Conservation (phyloP, 2,797 vertebrate species). For the Sphaeramia orbicularis region DNA sequence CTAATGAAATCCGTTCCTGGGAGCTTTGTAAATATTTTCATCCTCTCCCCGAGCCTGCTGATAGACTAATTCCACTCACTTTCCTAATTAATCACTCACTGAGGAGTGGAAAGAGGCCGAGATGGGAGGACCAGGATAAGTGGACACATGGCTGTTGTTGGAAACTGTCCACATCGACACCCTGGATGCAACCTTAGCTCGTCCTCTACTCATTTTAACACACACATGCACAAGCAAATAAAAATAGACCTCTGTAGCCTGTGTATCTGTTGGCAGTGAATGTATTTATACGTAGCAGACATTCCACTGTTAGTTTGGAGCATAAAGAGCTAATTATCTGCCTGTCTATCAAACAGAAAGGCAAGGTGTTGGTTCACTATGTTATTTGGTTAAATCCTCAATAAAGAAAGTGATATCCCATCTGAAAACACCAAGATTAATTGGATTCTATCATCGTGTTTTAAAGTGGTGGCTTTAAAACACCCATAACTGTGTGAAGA, state of each 20-base stretch:
- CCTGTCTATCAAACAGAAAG: neutral
- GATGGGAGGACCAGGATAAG: conserved; percentile 65
- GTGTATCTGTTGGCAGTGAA: neutral
- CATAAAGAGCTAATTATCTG: too few relatives aligned
- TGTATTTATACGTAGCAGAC: too few relatives aligned
- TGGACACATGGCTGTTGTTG: conserved; percentile 67
- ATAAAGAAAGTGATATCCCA: neutral
- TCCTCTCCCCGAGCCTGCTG: conserved; percentile 71
- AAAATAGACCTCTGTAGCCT: conserved; percentile 29
- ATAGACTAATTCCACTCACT: conserved; percentile 70
- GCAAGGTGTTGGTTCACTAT: conserved; percentile 2
- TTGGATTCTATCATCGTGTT: conserved; percentile 1
- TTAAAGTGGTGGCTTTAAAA: neutral
- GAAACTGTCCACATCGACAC: conserved; percentile 69
- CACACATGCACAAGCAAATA: conserved; percentile 16
- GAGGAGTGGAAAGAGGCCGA: conserved; percentile 58
- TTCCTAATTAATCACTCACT: conserved; percentile 80
- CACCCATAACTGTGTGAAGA: neutral
- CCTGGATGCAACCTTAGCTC: conserved; percentile 24
- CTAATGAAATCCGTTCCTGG: conserved; percentile 82
- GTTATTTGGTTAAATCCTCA: conserved; percentile 4
- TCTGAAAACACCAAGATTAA: conserved; percentile 17
- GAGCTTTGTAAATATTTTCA: conserved; percentile 85
- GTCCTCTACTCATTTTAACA: conserved; percentile 22
- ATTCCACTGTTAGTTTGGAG: too few relatives aligned